Percentiles rank a stretch among this genome's conserved stretches.
These are phyloP conservation scores for Branchinecta lindahli DNA, from an alignment of 1,140 invertebrate species.

Conservation along the genomic window DNA sequence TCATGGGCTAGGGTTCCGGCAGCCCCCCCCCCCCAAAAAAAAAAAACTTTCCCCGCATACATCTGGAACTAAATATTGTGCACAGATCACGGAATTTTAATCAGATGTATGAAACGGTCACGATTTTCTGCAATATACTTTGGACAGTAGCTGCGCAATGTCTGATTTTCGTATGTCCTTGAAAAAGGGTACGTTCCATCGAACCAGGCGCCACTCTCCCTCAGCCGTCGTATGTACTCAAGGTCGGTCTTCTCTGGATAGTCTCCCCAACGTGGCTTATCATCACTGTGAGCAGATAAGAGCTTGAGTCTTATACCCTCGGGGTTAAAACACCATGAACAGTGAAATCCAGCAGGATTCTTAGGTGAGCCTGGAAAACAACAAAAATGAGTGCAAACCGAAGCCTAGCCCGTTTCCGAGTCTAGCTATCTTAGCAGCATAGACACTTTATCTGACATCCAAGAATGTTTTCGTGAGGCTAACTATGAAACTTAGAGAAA, in stretches of 20 bases:
- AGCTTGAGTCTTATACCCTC: slow-evolving; percentile 39
- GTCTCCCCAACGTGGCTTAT: slow-evolving; percentile 22
- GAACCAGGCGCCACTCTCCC: slow-evolving; percentile 42
- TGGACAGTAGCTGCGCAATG: slow-evolving; percentile 12
- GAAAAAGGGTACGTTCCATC: slow-evolving; percentile 32
- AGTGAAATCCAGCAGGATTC: slow-evolving; percentile 43
- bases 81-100: no score
- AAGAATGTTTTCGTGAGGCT: no score
- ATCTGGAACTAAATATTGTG: no score
- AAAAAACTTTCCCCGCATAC: no score
- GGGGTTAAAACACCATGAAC: slow-evolving; percentile 43
- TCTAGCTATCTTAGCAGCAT: no score
- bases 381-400: no score
- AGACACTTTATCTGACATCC: no score
- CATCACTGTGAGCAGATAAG: slow-evolving; percentile 25
- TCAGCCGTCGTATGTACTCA: slow-evolving; percentile 41
- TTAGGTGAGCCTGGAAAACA: not conserved
- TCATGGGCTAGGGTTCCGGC: no score
- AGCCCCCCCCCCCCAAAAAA: no score
- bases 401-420: no score
- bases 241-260: slow-evolving; percentile 36
- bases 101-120: not conserved
- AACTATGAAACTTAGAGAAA: no score
- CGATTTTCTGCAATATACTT: slow-evolving; percentile 17
- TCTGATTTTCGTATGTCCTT: slow-evolving; percentile 14